Percentiles rank a stretch among this genome's conserved stretches.
Evolutionary conservation across 2,888 invertebrate genomes (phyloP).

Genomic region (Idaea straminata): DNA sequence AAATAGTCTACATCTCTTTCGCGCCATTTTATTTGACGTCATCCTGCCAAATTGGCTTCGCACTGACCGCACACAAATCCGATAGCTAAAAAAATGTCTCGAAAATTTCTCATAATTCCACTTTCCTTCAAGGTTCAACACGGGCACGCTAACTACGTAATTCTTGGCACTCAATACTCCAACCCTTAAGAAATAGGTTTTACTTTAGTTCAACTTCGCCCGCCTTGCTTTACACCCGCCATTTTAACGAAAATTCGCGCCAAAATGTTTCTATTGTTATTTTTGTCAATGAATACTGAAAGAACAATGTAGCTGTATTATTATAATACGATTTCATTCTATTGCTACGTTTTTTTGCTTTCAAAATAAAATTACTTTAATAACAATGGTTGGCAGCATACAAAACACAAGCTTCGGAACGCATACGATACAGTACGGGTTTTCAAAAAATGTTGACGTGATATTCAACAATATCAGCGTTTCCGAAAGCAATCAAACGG

Average conservation of each 20-base stretch:
- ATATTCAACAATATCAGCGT: neutral
- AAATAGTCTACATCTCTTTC: neutral
- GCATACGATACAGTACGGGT: neutral
- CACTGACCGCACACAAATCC: neutral
- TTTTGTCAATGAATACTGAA: neutral
- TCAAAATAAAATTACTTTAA: neutral
- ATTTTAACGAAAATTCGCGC: conserved; percentile 13
- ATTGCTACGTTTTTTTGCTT: neutral
- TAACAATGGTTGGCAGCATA: neutral
- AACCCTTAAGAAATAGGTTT: conserved; percentile 62
- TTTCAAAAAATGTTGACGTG: neutral
- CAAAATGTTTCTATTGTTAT: conserved; percentile 1
- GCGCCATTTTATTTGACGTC: neutral
- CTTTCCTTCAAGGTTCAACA: conserved; percentile 46
- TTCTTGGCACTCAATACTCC: conserved; percentile 59
- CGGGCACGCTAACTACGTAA: conserved; percentile 47
- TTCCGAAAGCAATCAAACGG: neutral
- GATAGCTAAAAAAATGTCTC: neutral
- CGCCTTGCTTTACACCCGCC: conserved; percentile 56
- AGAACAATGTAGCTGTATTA: neutral
- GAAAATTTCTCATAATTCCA: conserved; percentile 25
- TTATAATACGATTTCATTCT: neutral
- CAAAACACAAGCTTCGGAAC: neutral
- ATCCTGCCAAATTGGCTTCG: neutral
- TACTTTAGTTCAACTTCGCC: conserved; percentile 63